Evolutionary conservation across 2,113 vertebrate genomes (phyloP).

Genomic region (Thermophis baileyi): DNA sequence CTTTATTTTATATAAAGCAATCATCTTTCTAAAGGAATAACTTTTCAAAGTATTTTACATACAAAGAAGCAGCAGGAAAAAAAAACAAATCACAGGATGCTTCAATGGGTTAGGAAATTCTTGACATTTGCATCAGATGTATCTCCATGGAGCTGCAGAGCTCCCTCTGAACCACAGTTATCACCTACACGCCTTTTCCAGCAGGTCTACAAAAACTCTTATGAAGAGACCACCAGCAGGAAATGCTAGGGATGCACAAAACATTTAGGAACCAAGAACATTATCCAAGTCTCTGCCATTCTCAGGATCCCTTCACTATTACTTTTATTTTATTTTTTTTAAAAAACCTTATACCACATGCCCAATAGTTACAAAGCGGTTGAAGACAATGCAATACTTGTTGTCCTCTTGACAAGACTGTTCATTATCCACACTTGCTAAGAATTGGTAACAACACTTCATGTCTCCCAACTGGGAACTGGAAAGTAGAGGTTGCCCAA

Average conservation of each 20-base stretch:
- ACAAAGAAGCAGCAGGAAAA: neutral
- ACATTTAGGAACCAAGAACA: neutral
- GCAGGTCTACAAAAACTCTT: neutral
- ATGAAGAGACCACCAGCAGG: too few relatives aligned
- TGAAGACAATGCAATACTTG: neutral
- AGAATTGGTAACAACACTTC: neutral
- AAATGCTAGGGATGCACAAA: too few relatives aligned
- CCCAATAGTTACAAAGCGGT: neutral
- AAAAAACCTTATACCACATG: neutral
- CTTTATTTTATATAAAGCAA: neutral
- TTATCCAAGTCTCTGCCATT: neutral
- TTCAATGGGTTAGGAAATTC: neutral
- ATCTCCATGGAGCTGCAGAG: neutral
- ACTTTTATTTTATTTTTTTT: neutral
- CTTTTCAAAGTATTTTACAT: neutral
- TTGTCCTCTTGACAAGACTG: neutral
- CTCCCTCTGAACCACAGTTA: neutral
- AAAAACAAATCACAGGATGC: neutral
- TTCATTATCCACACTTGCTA: neutral
- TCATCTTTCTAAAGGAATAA: neutral
- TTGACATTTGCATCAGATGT: conserved; percentile 6
- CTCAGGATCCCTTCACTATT: neutral
- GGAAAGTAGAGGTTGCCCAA: neutral
- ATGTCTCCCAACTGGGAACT: neutral
- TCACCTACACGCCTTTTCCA: neutral